Percentiles rank a stretch among this genome's conserved stretches.
phyloP scores from a whole-genome alignment of 2,113 vertebrate genomes.

The Mus spicilegus region DNA sequence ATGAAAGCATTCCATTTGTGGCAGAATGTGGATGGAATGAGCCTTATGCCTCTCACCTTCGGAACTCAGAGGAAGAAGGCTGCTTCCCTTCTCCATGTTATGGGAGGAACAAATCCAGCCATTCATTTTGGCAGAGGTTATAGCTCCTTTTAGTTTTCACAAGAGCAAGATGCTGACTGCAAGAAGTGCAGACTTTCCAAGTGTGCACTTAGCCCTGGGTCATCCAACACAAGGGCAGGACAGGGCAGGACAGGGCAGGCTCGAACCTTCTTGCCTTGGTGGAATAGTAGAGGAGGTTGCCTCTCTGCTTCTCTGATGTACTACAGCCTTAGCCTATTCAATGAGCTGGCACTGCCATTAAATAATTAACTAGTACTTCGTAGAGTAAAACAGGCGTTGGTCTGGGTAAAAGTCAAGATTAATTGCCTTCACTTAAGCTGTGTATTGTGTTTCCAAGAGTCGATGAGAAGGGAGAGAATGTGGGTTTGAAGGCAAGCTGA shows the following conservation, averaged over 20 bases:
- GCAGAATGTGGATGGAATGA: neutral
- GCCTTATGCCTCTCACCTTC: neutral
- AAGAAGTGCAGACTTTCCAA: constrained; percentile 52
- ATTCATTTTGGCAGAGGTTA: constrained; percentile 36
- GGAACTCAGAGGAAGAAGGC: neutral
- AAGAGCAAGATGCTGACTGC: constrained; percentile 24
- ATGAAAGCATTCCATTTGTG: neutral
- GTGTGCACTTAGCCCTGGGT: neutral
- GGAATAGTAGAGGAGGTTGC: accelerated
- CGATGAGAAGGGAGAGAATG: constrained; percentile 60
- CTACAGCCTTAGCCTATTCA: neutral
- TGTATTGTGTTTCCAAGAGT: constrained; percentile 29
- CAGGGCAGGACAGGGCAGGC: neutral
- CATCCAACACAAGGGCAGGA: neutral
- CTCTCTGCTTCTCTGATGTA: neutral
- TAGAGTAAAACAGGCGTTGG: constrained; percentile 68
- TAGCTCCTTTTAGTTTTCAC: constrained; percentile 53
- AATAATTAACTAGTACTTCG: constrained; percentile 82
- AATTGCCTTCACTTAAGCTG: constrained; percentile 77
- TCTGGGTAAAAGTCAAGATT: constrained; percentile 76
- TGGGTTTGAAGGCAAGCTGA: constrained; percentile 71
- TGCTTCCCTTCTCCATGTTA: accelerated
- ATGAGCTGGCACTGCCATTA: constrained; percentile 71
- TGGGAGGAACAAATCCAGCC: neutral
- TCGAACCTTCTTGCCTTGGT: neutral